Conservation (phyloP, 2,113 vertebrate species). For the Neopipo cinnamomea region DNA sequence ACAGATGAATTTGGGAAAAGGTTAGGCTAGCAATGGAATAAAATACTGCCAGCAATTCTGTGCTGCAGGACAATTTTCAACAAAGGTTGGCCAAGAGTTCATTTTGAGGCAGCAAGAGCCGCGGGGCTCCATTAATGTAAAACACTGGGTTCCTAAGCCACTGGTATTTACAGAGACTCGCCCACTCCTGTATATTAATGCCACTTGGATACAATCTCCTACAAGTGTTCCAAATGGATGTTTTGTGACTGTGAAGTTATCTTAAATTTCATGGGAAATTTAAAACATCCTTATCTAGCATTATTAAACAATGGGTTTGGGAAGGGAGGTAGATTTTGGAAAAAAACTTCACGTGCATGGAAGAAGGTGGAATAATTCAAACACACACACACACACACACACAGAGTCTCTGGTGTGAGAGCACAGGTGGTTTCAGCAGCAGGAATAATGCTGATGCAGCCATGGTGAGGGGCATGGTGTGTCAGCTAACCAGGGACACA, state of each 20-base stretch:
- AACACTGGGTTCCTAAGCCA: accelerated
- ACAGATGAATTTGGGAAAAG: background rate
- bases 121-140: background rate
- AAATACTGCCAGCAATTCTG: background rate
- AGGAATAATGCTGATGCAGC: background rate
- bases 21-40: background rate
- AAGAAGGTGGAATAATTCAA: background rate
- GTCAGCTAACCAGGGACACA: background rate
- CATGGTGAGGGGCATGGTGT: background rate
- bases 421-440: background rate
- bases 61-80: background rate
- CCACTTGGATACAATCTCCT: background rate
- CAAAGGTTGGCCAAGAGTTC: background rate
- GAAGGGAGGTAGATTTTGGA: background rate
- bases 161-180: background rate
- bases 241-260: background rate
- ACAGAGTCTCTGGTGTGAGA: background rate
- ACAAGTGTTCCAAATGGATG: background rate
- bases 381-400: background rate
- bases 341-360: background rate
- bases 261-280: background rate
- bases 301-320: background rate
- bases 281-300: background rate
- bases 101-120: background rate
- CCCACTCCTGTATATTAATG: background rate